Conservation (phyloP, 2,113 vertebrate species). For the Xenus cinereus region DNA sequence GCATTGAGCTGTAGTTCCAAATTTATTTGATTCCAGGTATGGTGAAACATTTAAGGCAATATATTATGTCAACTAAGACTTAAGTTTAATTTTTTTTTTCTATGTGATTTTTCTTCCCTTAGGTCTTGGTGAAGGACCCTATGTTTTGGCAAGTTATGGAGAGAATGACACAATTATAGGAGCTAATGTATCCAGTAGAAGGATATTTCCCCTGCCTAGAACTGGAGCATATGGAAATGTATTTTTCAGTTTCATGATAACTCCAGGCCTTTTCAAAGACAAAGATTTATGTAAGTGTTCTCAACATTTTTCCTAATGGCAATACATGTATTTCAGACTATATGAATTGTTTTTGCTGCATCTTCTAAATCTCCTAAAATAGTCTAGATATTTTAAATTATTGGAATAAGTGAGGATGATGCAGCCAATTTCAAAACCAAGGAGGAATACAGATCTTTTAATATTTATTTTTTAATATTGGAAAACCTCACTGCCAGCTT, state of each 20-base stretch:
- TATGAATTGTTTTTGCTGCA: background rate
- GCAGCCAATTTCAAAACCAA: background rate
- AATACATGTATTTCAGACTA: background rate
- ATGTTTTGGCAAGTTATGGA: conserved; percentile 85
- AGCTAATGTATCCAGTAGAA: conserved; percentile 86
- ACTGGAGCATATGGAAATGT: conserved; percentile 70
- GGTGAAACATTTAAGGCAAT: background rate
- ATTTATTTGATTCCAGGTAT: background rate
- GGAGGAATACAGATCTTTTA: background rate
- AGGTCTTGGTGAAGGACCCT: conserved; percentile 94
- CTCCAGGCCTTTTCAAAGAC: conserved; percentile 88
- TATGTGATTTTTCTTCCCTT: background rate
- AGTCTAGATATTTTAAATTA: background rate
- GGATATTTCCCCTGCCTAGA: conserved; percentile 85
- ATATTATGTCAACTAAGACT: background rate
- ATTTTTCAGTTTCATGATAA: conserved; percentile 96
- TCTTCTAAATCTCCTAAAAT: background rate
- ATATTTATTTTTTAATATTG: background rate
- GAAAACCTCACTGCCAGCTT: background rate
- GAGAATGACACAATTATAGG: conserved; percentile 86
- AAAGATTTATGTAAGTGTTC: conserved; percentile 86
- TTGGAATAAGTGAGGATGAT: background rate
- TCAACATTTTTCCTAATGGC: background rate
- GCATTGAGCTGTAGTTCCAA: background rate
- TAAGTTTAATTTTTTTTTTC: background rate